Percentiles rank a stretch among this genome's conserved stretches.
Conservation (phyloP, 2,888 invertebrate species). For the Melieria picta region DNA sequence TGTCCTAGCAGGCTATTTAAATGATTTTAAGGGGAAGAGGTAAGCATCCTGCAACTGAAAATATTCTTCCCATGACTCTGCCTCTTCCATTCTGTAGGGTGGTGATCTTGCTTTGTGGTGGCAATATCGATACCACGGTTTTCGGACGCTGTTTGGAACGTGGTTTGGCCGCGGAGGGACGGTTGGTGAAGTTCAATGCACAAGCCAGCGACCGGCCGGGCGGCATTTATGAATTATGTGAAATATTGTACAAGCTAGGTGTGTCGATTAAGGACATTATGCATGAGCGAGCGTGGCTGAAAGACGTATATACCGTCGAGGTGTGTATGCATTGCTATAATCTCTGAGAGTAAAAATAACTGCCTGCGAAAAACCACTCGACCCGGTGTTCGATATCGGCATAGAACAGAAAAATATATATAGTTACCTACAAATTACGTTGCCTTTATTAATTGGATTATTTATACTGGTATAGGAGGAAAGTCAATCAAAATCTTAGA, state of each 20-base stretch:
- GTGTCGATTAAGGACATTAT: constrained; percentile 95
- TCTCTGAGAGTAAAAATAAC: too few species aligned
- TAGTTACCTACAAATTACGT: too few species aligned
- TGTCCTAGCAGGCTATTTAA: constrained; percentile 80
- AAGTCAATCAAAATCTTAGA: too few species aligned
- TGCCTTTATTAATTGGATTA: too few species aligned
- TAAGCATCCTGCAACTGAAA: constrained; percentile 54
- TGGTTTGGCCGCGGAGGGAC: constrained; percentile 87
- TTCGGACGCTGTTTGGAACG: constrained; percentile 88
- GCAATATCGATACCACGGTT: constrained; percentile 93
- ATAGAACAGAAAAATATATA: too few species aligned
- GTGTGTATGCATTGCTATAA: constrained; percentile 63
- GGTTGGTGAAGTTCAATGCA: constrained; percentile 78
- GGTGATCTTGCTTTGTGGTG: constrained; percentile 84
- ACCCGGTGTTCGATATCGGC: too few species aligned
- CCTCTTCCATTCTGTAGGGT: constrained; percentile 69
- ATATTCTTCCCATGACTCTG: not conserved
- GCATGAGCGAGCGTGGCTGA: constrained; percentile 95
- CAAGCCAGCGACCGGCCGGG: constrained; percentile 88
- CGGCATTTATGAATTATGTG: constrained; percentile 84
- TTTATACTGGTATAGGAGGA: too few species aligned
- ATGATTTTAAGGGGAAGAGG: constrained; percentile 85
- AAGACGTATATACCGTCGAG: constrained; percentile 85
- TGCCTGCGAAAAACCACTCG: too few species aligned
- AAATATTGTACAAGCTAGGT: constrained; percentile 78